Base-by-base conservation (phyloP, 2,888 invertebrate genomes). In the Stramonita haemastoma region DNA sequence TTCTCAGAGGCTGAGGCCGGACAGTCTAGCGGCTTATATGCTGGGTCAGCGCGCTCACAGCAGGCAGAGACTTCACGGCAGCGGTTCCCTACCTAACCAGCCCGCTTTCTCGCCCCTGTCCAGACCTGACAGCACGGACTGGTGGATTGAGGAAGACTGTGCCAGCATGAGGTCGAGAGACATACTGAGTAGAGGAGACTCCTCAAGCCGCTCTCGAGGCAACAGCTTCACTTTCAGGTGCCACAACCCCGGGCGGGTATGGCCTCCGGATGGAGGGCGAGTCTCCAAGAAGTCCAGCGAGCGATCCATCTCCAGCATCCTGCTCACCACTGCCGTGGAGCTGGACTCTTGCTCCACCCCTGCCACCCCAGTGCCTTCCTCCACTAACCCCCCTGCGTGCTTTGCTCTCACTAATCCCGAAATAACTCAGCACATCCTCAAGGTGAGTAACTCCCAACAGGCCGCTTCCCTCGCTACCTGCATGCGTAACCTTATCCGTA, bases 211-310 rank as follows among this genome's bases (percentile, higher is more conserved):
- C 88, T 83, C 89, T 87, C 22, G 90, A 90, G 46, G 86, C 90
- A 87, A 93, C 92, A 86, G 93, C 92, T 83, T 83, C 36, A 88
- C 92, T 92, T 87, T 83, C 73, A 73, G 66, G 89, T 66, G 36
- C 84, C 19, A 15, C 92, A 92, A 83, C 92, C 92, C 91, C 92
- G 91, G 90, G 56, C 92, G 90, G 90, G 79, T 85, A 92, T 19
- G 15, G 26, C 93, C 90, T 91, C 92, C 26, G 85, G 93, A 93
- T 87, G 93, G 93, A 87, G 91, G 92, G 13, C 92, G 93, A 85
- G 90, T 94, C 89, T 92, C 93, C 89, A 94, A 93, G 93, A 94
- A 93, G 91, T 93, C 93, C 83, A 94, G 94, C 91, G 94, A 94
- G 91, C 91, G 93, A 56, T 94, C 94, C 86, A 94, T 94, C 89